Evolutionary conservation across 35 echinoderm and acorn worm species (phyloP).

Genomic region (Diadema setosum): DNA sequence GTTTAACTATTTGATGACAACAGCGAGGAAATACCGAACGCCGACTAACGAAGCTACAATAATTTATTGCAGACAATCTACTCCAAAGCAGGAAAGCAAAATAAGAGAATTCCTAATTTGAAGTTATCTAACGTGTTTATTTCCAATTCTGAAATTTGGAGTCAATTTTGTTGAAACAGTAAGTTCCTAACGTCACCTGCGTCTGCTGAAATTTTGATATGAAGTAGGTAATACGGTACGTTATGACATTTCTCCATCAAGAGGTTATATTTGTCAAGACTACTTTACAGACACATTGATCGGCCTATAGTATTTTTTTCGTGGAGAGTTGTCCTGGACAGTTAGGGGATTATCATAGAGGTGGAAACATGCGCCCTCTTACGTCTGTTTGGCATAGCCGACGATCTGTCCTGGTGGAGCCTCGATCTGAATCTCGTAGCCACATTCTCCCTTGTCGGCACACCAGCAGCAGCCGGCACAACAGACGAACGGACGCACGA

Average conservation of each 20-base stretch:
- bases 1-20: too few species aligned
- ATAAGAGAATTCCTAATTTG: too few species aligned
- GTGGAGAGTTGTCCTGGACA: not conserved
- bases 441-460: slow-evolving; percentile 34
- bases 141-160: too few species aligned
- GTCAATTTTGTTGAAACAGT: too few species aligned
- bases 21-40: too few species aligned
- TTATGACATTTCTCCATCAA: not conserved
- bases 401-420: slow-evolving; percentile 64
- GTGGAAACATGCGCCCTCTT: not conserved
- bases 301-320: not conserved
- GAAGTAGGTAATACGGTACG: too few species aligned
- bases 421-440: slow-evolving; percentile 48
- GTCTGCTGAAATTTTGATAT: too few species aligned
- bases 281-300: not conserved
- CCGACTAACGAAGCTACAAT: too few species aligned
- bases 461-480: slow-evolving; percentile 92
- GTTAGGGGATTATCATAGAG: not conserved
- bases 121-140: too few species aligned
- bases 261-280: not conserved
- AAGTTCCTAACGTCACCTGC: too few species aligned
- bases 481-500: slow-evolving; percentile 66
- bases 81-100: too few species aligned
- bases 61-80: too few species aligned
- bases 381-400: slow-evolving; percentile 38